These are phyloP conservation scores for Macrochelys suwanniensis DNA, from an alignment of 2,797 vertebrate species.

Conservation along the genomic window DNA sequence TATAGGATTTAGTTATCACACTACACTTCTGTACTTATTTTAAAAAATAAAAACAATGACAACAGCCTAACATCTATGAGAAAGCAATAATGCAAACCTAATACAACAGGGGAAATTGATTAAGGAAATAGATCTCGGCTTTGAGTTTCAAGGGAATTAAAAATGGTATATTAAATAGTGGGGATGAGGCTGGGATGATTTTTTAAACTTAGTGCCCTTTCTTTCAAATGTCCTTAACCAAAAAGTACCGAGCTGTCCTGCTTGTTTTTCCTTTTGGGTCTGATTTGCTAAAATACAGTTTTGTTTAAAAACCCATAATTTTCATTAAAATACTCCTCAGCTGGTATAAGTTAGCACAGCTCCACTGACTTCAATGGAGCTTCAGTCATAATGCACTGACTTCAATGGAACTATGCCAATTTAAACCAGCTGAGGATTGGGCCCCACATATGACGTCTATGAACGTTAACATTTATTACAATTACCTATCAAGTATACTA, in stretches of 20 bases:
- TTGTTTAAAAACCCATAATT: neutral
- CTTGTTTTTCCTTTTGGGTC: neutral
- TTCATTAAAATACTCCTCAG: neutral
- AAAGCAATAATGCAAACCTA: neutral
- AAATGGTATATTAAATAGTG: neutral
- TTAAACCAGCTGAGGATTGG: neutral
- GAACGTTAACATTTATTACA: neutral
- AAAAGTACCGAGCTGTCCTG: neutral
- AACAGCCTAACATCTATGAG: neutral
- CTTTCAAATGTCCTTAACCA: neutral
- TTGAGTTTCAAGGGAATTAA: neutral
- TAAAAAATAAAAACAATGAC: neutral
- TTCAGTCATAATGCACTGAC: neutral
- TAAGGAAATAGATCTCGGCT: too few relatives aligned
- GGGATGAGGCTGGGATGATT: neutral
- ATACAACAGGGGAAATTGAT: neutral
- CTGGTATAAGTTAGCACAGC: neutral
- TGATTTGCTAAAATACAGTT: neutral
- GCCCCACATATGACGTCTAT: neutral
- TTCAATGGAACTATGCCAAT: neutral
- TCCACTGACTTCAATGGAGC: neutral
- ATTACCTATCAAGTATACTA: accelerated
- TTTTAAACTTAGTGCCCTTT: neutral
- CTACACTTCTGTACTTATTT: neutral
- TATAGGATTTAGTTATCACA: neutral